Conservation (phyloP, 2,797 vertebrate genomes). For the Manis pentadactyla region DNA sequence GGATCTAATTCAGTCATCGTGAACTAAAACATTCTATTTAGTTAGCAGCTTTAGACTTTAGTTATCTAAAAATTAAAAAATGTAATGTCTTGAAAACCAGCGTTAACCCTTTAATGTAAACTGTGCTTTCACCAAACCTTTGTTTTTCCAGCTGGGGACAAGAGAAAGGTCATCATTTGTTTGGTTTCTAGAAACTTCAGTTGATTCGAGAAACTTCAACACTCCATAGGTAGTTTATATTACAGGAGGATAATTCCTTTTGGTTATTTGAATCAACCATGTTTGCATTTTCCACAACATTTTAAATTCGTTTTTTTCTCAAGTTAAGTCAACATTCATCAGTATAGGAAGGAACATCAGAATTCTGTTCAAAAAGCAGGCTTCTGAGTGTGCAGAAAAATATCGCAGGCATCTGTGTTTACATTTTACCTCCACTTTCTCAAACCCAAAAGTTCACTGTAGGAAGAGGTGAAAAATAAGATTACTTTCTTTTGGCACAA, state of each 20-base stretch:
- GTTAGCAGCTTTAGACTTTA: background rate
- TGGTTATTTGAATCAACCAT: conserved; percentile 65
- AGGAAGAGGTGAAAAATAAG: background rate
- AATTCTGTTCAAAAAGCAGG: background rate
- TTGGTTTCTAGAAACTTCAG: conserved; percentile 60
- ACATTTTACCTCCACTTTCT: conserved; percentile 16
- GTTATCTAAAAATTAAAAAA: background rate
- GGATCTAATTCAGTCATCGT: conserved; percentile 23
- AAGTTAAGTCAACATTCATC: conserved; percentile 73
- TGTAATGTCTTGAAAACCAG: background rate
- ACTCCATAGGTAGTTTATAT: conserved; percentile 27
- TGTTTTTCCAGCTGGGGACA: background rate
- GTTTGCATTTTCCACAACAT: conserved; percentile 71
- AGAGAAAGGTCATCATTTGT: background rate
- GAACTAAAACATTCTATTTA: conserved; percentile 26
- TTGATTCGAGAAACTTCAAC: conserved; percentile 36
- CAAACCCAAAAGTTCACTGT: background rate
- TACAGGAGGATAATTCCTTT: conserved; percentile 36
- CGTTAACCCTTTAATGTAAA: background rate
- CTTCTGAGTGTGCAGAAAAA: conserved; percentile 1
- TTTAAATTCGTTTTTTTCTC: conserved; percentile 77
- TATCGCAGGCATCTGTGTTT: background rate
- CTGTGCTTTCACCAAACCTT: background rate
- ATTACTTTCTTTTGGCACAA: background rate
- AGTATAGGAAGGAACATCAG: background rate